Base-by-base conservation (phyloP, 2,113 vertebrate species). In the Cryptomyrus ogoouensis region DNA sequence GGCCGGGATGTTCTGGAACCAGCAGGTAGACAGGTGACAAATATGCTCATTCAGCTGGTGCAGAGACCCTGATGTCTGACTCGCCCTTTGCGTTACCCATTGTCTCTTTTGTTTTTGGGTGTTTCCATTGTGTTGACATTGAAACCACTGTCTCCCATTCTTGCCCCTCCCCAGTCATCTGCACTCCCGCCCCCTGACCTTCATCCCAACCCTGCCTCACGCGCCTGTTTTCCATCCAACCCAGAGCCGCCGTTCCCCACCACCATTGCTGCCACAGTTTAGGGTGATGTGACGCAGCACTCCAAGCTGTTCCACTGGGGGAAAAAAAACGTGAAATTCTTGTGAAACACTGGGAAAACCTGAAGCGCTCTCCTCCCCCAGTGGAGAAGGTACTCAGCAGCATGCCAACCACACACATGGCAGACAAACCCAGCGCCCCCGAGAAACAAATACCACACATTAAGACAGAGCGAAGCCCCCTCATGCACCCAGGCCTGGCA, bases 1-100 rank as follows among this genome's bases (percentile, higher is more conserved):
- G 89, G 92, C 90, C 93, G 92, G 87, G 85, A 91, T 89, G 4
- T 80, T 80, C 31, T 80, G 74, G 35, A 77, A 7, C 27, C n/a
- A 27, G 62, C 27, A 70, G 62, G 62, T 70, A 70, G 62, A 70
- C 35, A 42, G 74, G 74, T 80, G 74, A 80, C 62, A 70, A 70
- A 70, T 31, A 70, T 42, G 17, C 35, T 42, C 31, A 74, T 74
- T 74, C 31, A 74, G 66, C 9, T 35, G n/a, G 66, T 74, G 27
- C 66, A 4, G 3, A 15, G 12, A 74, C 9, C 66, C 66, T 35
- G 27, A 74, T 13, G 1, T 31, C 27, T 35, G 12, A 74, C 66
- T 35, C 27, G 3, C 12, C n/a, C 66, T 74, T 35, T 74, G n/a
- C 1, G 17, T 42, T 15, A 35, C 70, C 1, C 13, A 2, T 13